A percentile compares a stretch with the other conserved stretches of the same genome.
phyloP scores from a whole-genome alignment of 1,140 invertebrate genomes.

The Glomeris maerens region DNA sequence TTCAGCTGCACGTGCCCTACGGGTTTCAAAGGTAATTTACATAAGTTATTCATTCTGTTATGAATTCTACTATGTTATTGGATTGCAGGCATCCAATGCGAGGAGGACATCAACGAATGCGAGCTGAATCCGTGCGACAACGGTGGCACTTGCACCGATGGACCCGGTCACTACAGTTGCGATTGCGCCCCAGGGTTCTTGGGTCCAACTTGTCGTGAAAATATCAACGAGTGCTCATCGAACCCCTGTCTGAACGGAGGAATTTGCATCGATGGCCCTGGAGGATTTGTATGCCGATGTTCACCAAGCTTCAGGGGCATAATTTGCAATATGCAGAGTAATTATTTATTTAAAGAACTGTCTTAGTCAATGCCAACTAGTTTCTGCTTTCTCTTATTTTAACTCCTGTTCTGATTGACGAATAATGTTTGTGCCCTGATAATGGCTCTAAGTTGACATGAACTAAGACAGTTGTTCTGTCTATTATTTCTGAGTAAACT shows the following conservation, averaged over 20 bases:
- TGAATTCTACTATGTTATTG: slow-evolving; percentile 11
- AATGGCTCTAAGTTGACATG: too few relatives aligned
- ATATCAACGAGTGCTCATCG: slow-evolving; percentile 80
- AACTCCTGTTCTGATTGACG: too few relatives aligned
- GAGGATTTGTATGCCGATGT: slow-evolving; percentile 74
- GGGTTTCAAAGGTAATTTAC: slow-evolving; percentile 15
- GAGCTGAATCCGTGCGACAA: slow-evolving; percentile 60
- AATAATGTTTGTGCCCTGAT: too few relatives aligned
- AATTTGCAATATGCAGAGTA: too few relatives aligned
- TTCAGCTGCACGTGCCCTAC: slow-evolving; percentile 13
- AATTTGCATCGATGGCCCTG: slow-evolving; percentile 71
- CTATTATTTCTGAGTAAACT: too few relatives aligned
- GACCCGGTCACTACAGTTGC: slow-evolving; percentile 74
- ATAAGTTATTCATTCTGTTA: slow-evolving; percentile 19
- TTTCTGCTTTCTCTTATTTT: too few relatives aligned
- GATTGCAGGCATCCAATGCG: slow-evolving; percentile 40
- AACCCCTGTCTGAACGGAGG: slow-evolving; percentile 85
- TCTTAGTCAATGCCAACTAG: too few relatives aligned
- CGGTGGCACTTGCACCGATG: slow-evolving; percentile 71
- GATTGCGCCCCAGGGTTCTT: slow-evolving; percentile 89
- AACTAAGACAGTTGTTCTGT: too few relatives aligned
- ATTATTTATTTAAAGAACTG: too few relatives aligned
- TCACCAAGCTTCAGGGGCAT: slow-evolving; percentile 76
- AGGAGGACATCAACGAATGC: slow-evolving; percentile 71
- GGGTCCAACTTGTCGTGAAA: slow-evolving; percentile 67